Percentiles rank a stretch among this genome's conserved stretches.
phyloP scores from a whole-genome alignment of 2,888 invertebrate genomes.

The Apeira syringaria region DNA sequence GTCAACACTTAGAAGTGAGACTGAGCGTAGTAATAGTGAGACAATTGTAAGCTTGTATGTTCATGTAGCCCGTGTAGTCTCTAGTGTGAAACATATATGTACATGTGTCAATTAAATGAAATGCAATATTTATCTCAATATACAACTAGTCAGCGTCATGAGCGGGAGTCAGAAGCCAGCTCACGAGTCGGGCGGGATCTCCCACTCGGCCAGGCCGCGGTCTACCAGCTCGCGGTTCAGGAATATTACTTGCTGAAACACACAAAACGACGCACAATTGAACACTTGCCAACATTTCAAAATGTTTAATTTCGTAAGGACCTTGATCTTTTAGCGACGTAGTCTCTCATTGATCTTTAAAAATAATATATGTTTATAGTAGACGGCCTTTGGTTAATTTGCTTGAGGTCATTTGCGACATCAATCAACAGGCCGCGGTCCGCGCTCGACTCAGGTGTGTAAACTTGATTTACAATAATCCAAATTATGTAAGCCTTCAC shows the following conservation, averaged over 20 bases:
- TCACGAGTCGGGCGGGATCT: slow-evolving; percentile 77
- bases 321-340: slow-evolving; percentile 31
- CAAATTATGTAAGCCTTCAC: too few species aligned
- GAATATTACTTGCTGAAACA: slow-evolving; percentile 89
- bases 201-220: slow-evolving; percentile 92
- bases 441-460: neutral
- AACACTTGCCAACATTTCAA: slow-evolving; percentile 25
- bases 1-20: slow-evolving; percentile 57
- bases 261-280: slow-evolving; percentile 17
- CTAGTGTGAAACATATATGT: slow-evolving; percentile 43
- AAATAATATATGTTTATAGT: slow-evolving; percentile 24
- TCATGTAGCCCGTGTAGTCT: slow-evolving; percentile 28
- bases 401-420: slow-evolving; percentile 20
- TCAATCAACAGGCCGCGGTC: slow-evolving; percentile 6
- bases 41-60: slow-evolving; percentile 17
- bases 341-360: slow-evolving; percentile 29
- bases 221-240: slow-evolving; percentile 94
- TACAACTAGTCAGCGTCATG: slow-evolving; percentile 60
- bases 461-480: neutral
- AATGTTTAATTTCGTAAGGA: slow-evolving; percentile 12
- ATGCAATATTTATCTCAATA: slow-evolving; percentile 60
- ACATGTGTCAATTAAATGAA: slow-evolving; percentile 58
- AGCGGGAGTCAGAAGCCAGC: slow-evolving; percentile 32
- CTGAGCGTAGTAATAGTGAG: slow-evolving; percentile 37
- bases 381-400: slow-evolving; percentile 21